Base-by-base conservation (phyloP, 1,140 invertebrate genomes). In the Epicauta chinensis region DNA sequence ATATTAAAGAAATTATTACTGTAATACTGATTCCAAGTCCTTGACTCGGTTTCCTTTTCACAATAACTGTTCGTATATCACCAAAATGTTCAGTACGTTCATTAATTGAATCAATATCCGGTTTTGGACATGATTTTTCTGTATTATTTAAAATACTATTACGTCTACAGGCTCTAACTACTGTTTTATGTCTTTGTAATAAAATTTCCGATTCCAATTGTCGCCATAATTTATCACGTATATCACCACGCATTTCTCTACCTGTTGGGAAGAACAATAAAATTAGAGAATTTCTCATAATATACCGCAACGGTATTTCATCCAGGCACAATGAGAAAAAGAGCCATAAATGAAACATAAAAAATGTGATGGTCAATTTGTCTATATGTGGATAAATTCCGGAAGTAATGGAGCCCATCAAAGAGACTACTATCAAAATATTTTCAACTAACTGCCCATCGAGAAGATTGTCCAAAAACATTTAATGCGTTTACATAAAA, bases 201-300 rank as follows among this genome's bases (percentile, higher is more conserved):
- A 91, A 77, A 53, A 92, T 92, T 73, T 92, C 89, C 0, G 89
- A 84, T 69, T 92, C 89, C 48, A 92, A 70, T 73, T 92, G 84
- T 58, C 86, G 81, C 89, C 89, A 92, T 2, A 92, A 70, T 48
- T 85, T 83, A 61, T 90, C 86, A 61, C 89, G 77, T 3, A 81
- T 64, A 58, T 91, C 87, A 12, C 80, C 78, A n/a, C 84, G 80
- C 75, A 87, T 82, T 71, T 88, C 81, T 56, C 75, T 71, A 23
- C 77, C 87, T 70, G 46, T 45, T 61, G 54, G 29, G 37, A 34
- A 14, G 12, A 31, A 47, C 23, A 35, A n/a, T 15, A 36, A n/a
- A 16, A 10, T 11, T 16, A 1, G 14, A 35, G 34, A 9, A 16
- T 41, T 23, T 41, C 3, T 12, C 16, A 30, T 5, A 30, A 30